phyloP scores from a whole-genome alignment of 2,888 invertebrate species.

The Galeopsomyia nigrocyanea region DNA sequence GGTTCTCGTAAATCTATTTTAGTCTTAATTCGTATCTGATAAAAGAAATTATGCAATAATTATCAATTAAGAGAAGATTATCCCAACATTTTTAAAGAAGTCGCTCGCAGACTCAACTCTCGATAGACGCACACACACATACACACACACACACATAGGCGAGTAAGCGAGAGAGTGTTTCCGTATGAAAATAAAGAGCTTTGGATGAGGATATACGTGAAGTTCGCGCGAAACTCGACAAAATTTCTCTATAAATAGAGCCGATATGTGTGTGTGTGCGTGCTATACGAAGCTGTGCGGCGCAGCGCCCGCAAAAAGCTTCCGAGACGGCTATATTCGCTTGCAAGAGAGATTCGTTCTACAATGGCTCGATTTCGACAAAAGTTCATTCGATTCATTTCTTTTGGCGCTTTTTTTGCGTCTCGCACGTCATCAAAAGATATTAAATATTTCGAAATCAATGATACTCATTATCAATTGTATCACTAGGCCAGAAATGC shows the following conservation, averaged over 20 bases:
- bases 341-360: too few relatives aligned
- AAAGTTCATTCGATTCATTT: too few relatives aligned
- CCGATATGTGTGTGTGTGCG: background rate
- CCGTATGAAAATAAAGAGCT: slow-evolving; percentile 47
- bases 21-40: too few relatives aligned
- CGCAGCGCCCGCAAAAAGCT: background rate
- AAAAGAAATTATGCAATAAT: too few relatives aligned
- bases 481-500: background rate
- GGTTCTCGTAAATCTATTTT: too few relatives aligned
- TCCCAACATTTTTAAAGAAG: too few relatives aligned
- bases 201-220: slow-evolving; percentile 23
- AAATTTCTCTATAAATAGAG: slow-evolving; percentile 48
- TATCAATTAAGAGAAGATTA: too few relatives aligned
- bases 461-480: background rate
- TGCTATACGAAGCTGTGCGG: background rate
- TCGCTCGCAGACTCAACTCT: slow-evolving; percentile 56
- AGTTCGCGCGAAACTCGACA: slow-evolving; percentile 47
- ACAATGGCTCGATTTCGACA: too few relatives aligned
- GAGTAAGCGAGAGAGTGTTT: slow-evolving; percentile 67
- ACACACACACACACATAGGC: too few relatives aligned
- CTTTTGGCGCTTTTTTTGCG: background rate
- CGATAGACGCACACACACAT: slow-evolving; percentile 74
- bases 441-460: too few relatives aligned
- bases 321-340: too few relatives aligned
- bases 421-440: background rate